Evolutionary conservation across 2,888 invertebrate genomes (phyloP), one percentile per base, ranked within the genome.

Genomic region (Clanis bilineata): DNA sequence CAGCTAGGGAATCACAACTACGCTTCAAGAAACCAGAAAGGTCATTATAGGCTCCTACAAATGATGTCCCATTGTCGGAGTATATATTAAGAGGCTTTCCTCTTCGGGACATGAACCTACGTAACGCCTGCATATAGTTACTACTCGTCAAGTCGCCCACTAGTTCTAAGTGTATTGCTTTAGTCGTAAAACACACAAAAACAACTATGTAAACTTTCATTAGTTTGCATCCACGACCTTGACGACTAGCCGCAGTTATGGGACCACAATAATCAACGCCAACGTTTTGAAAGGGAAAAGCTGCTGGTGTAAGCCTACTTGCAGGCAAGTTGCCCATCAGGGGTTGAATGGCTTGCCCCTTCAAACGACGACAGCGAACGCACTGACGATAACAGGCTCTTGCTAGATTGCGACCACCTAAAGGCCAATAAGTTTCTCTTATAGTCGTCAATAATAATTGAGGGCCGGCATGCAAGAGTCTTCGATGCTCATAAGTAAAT

Each of bases 191-290:
- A 7, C 39, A 56, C 9, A 39, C 23, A 22, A 56, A 39, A 2
- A 59, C 21, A n/a, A 47, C 59, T 54, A 32, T 59, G 23, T 51
- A 51, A 9, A 28, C 71, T 39, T 62, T 69, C 25, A 73, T 56
- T n/a, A 71, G 69, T 18, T n/a, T n/a, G n/a, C n/a, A n/a, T n/a
- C n/a, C n/a, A n/a, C n/a, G n/a, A n/a, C n/a, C n/a, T n/a, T n/a
- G 43, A 21, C 43, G 43, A 43, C 3, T 43, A 43, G 21, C 43
- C 3, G 10, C n/a, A 7, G 10, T 43, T 21, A 43, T 21, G 2
- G 43, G 22, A 10, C 43, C 43, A 2, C 15, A 6, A 9, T 43
- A 43, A 7, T 43, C 43, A 21, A 43, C 21, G 1, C 22, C 43
- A 21, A 43, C 43, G 10, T 21, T 43, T 43, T 43, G 6, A 21